Conservation (phyloP, 1,140 invertebrate genomes). For the Colletes latitarsis region DNA sequence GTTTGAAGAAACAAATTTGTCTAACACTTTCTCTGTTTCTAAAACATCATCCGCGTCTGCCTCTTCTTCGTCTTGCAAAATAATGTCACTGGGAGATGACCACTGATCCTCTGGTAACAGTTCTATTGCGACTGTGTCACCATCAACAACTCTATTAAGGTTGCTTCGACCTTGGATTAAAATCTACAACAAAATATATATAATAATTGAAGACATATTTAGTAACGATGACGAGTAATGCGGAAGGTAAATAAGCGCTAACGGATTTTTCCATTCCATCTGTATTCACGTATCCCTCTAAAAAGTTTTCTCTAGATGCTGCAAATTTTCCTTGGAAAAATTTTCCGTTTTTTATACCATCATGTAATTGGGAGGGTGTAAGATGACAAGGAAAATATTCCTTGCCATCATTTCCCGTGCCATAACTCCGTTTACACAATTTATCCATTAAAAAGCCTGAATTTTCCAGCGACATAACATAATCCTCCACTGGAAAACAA, state of each 20-base stretch:
- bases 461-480: slow-evolving; percentile 76
- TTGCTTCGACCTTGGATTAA: slow-evolving; percentile 93
- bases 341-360: slow-evolving; percentile 90
- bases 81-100: slow-evolving; percentile 92
- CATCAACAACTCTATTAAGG: slow-evolving; percentile 97
- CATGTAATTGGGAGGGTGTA: slow-evolving; percentile 87
- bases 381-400: slow-evolving; percentile 94
- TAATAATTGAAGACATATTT: slow-evolving; percentile 27
- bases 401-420: slow-evolving; percentile 83
- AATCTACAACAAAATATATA: slow-evolving; percentile 83
- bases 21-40: slow-evolving; percentile 84
- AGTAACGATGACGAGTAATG: slow-evolving; percentile 5
- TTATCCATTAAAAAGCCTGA: slow-evolving; percentile 89
- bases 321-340: slow-evolving; percentile 92
- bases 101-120: slow-evolving; percentile 95
- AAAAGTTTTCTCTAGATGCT: slow-evolving; percentile 94
- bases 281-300: slow-evolving; percentile 95
- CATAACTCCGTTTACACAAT: slow-evolving; percentile 86
- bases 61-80: slow-evolving; percentile 90
- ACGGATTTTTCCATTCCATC: slow-evolving; percentile 89
- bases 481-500: slow-evolving; percentile 74
- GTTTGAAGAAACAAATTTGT: slow-evolving; percentile 70
- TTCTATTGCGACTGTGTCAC: slow-evolving; percentile 96
- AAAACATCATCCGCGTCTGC: slow-evolving; percentile 73
- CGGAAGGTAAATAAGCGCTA: slow-evolving; percentile 65